These are phyloP conservation scores for Harlomillsia oculata DNA, from an alignment of 1,140 invertebrate species.

Conservation along the genomic window DNA sequence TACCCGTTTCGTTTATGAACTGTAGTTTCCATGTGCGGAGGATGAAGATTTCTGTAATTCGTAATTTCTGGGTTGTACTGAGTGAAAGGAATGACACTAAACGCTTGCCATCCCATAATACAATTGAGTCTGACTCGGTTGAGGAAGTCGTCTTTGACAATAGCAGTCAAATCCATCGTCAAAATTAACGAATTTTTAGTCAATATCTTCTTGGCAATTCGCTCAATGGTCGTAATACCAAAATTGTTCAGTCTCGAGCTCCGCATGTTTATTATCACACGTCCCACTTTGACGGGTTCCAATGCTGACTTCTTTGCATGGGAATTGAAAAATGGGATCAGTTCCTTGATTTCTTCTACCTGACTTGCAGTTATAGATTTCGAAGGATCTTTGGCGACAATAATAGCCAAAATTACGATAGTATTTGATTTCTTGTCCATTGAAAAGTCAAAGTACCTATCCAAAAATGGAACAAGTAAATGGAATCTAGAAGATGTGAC, in stretches of 20 bases:
- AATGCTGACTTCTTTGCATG: slow-evolving; percentile 51
- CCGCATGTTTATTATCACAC: neutral
- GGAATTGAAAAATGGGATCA: slow-evolving; percentile 51
- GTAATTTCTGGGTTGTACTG: slow-evolving; percentile 57
- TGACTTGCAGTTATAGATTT: neutral
- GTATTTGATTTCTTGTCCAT: slow-evolving; percentile 68
- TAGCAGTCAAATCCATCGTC: neutral
- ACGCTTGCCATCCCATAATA: slow-evolving; percentile 66
- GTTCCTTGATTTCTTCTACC: slow-evolving; percentile 55
- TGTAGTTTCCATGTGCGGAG: slow-evolving; percentile 47
- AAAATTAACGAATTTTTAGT: slow-evolving; percentile 9
- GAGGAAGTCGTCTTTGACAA: slow-evolving; percentile 24
- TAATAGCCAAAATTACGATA: slow-evolving; percentile 53
- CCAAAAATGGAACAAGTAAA: slow-evolving; percentile 48
- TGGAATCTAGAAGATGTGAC: slow-evolving; percentile 43
- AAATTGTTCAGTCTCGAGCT: neutral
- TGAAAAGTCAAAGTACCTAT: slow-evolving; percentile 57
- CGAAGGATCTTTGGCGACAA: slow-evolving; percentile 1
- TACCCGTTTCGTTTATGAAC: slow-evolving; percentile 67
- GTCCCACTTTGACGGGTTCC: neutral
- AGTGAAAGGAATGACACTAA: slow-evolving; percentile 68
- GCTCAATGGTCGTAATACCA: slow-evolving; percentile 8
- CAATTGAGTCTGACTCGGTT: slow-evolving; percentile 72
- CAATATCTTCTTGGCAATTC: slow-evolving; percentile 1
- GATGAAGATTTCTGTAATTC: slow-evolving; percentile 36